These are phyloP conservation scores for Coilia nasus DNA, from an alignment of 2,797 vertebrate genomes.

Conservation along the genomic window DNA sequence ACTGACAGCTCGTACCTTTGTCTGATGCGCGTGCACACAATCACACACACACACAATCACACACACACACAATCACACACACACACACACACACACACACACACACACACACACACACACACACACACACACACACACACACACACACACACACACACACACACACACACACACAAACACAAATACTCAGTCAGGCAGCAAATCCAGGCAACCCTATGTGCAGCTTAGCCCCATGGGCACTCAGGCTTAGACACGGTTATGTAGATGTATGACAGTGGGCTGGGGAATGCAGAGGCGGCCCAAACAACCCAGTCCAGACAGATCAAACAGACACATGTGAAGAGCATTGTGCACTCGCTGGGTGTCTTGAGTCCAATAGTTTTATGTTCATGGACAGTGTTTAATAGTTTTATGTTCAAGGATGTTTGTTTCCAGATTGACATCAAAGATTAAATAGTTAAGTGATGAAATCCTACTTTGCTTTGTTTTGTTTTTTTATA, in stretches of 20 bases:
- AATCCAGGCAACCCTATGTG: neutral
- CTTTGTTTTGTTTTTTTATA: neutral
- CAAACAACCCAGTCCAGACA: neutral
- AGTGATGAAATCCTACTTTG: conserved; percentile 26
- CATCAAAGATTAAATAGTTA: neutral
- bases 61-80: conserved; percentile 2
- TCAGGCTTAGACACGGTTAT: neutral
- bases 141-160: conserved; percentile 1
- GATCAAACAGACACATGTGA: conserved; percentile 3
- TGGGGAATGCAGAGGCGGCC: conserved; percentile 4
- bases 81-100: neutral
- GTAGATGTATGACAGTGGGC: conserved; percentile 16
- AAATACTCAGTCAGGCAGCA: neutral
- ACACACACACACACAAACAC: conserved; percentile 19
- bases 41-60: no score
- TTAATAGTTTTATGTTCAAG: no score
- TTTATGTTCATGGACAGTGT: neutral
- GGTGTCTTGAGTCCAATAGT: neutral
- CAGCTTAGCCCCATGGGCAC: neutral
- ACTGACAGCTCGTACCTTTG: conserved; percentile 27
- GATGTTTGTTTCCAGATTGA: neutral
- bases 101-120: neutral
- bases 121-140: conserved; percentile 24
- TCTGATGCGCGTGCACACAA: conserved; percentile 18
- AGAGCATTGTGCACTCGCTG: neutral